Evolutionary conservation across 2,113 vertebrate genomes (phyloP).

Genomic region (Meles meles): DNA sequence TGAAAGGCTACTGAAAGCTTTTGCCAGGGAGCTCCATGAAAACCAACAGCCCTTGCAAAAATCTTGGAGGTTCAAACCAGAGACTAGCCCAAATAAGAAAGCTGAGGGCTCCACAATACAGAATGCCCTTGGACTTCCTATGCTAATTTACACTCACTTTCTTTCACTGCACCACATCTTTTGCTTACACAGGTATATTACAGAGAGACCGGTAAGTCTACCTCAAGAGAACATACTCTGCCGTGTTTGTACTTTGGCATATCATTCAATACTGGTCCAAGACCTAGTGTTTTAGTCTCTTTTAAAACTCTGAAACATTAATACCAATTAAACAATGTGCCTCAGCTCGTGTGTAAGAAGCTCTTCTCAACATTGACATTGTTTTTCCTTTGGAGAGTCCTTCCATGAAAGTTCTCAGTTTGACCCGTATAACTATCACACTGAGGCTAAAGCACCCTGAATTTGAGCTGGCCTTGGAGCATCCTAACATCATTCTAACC

Average conservation of each 20-base stretch:
- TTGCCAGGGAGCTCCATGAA: background rate
- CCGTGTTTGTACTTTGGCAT: background rate
- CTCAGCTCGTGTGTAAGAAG: background rate
- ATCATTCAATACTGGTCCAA: background rate
- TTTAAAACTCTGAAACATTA: background rate
- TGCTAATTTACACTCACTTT: background rate
- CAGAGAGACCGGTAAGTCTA: background rate
- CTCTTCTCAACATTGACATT: background rate
- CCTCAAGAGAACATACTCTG: background rate
- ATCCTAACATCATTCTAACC: rapidly evolving
- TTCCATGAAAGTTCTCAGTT: background rate
- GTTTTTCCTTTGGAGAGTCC: background rate
- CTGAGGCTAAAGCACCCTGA: background rate
- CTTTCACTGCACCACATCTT: background rate
- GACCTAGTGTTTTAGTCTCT: background rate
- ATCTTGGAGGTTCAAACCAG: background rate
- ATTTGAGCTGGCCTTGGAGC: rapidly evolving
- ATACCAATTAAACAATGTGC: background rate
- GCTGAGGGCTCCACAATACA: too few relatives aligned
- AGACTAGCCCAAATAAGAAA: background rate
- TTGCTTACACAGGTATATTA: background rate
- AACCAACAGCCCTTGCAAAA: background rate
- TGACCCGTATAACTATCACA: rapidly evolving
- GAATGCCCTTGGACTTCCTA: background rate
- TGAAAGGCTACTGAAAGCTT: background rate